Conservation (phyloP, 2,888 invertebrate genomes). For the Emmelina monodactyla region DNA sequence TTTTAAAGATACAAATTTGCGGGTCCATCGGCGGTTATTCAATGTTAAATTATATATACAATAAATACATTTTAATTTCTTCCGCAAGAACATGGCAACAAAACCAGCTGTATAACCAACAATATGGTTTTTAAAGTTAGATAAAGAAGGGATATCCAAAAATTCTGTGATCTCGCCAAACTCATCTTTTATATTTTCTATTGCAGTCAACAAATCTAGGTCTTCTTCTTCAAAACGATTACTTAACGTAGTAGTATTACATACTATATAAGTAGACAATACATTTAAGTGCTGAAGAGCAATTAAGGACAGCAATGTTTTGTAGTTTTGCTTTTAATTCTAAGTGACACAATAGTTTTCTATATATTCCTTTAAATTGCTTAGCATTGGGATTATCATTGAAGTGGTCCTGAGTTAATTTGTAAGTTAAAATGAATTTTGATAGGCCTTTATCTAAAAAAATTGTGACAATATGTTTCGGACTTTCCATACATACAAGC, state of each 20-base stretch:
- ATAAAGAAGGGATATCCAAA: too few species aligned
- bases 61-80: neutral
- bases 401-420: too few species aligned
- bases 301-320: slow-evolving; percentile 9
- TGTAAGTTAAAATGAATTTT: slow-evolving; percentile 9
- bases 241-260: neutral
- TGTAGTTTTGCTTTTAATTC: too few species aligned
- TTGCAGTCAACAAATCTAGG: neutral
- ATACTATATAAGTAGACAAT: too few species aligned
- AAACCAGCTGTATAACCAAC: neutral
- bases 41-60: slow-evolving; percentile 1
- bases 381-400: too few species aligned
- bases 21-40: slow-evolving; percentile 5
- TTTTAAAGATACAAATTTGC: slow-evolving; percentile 11
- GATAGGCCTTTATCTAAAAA: slow-evolving; percentile 2
- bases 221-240: neutral
- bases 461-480: slow-evolving; percentile 7
- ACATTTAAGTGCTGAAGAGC: slow-evolving; percentile 3
- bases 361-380: too few species aligned
- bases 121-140: neutral
- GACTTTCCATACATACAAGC: slow-evolving; percentile 9
- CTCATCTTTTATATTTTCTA: neutral
- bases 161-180: neutral
- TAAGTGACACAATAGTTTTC: too few species aligned
- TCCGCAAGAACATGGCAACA: neutral